Evolutionary conservation across 2,888 invertebrate species (phyloP).

Genomic region (Cantharis rufa): DNA sequence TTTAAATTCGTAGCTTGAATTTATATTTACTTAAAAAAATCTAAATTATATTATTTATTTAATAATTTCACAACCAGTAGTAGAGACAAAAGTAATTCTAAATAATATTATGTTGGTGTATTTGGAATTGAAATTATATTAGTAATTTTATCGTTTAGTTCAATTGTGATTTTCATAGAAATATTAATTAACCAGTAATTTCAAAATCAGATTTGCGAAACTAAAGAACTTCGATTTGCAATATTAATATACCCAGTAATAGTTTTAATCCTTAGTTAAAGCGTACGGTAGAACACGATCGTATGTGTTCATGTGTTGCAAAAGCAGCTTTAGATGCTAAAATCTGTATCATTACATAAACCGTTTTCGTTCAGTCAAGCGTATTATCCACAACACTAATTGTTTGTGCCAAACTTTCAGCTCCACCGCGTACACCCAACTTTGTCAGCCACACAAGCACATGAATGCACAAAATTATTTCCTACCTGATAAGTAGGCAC

Average conservation of each 20-base stretch:
- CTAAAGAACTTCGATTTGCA: neutral
- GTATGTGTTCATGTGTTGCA: constrained; percentile 1
- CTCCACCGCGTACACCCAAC: constrained; percentile 35
- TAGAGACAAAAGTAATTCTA: no score
- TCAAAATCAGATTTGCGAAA: no score
- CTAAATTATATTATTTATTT: no score
- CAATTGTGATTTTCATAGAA: no score
- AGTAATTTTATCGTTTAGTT: no score
- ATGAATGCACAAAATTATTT: constrained; percentile 23
- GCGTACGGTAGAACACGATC: neutral
- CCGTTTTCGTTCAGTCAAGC: constrained; percentile 37
- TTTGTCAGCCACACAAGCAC: constrained; percentile 35
- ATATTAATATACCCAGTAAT: neutral
- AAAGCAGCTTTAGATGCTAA: constrained; percentile 12
- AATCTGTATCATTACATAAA: constrained; percentile 21
- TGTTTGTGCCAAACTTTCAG: constrained; percentile 40
- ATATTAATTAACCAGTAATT: no score
- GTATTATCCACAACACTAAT: constrained; percentile 38
- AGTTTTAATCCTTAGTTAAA: neutral
- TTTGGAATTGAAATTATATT: no score
- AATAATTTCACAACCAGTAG: no score
- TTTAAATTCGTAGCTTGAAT: no score
- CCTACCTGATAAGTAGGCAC: constrained; percentile 7
- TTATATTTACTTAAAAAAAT: no score
- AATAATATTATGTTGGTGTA: no score